Evolutionary conservation across 2,888 invertebrate species (phyloP).

Genomic region (Drosophila melanosoma): DNA sequence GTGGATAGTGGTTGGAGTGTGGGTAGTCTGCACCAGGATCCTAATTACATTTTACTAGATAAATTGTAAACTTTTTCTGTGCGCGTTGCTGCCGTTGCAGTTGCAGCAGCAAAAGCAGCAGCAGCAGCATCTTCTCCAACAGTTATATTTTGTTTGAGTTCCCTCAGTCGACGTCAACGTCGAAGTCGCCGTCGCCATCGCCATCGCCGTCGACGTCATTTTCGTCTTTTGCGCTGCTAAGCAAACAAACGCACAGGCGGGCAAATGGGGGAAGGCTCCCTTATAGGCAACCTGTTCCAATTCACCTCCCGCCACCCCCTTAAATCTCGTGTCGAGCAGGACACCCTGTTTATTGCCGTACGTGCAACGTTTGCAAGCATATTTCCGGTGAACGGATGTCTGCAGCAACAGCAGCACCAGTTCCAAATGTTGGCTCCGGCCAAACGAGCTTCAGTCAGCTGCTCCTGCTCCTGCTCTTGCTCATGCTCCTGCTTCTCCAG

Average conservation of each 20-base stretch:
- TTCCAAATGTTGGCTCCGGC: slow-evolving; percentile 71
- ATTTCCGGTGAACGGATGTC: slow-evolving; percentile 77
- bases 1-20: slow-evolving; percentile 4
- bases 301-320: background rate
- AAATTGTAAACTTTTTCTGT: slow-evolving; percentile 82
- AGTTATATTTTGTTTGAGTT: slow-evolving; percentile 79
- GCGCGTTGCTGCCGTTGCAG: slow-evolving; percentile 56
- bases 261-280: slow-evolving; percentile 3
- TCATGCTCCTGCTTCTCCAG: background rate
- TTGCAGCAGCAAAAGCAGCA: slow-evolving; percentile 29
- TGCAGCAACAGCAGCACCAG: slow-evolving; percentile 45
- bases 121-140: slow-evolving; percentile 71
- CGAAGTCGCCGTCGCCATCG: slow-evolving; percentile 30
- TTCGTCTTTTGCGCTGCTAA: slow-evolving; percentile 56
- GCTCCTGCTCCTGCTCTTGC: background rate
- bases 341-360: slow-evolving; percentile 61
- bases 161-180: slow-evolving; percentile 55
- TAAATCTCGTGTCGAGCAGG: slow-evolving; percentile 5
- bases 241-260: slow-evolving; percentile 55
- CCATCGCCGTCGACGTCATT: slow-evolving; percentile 33
- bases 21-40: slow-evolving; percentile 74
- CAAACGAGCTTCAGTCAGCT: slow-evolving; percentile 55
- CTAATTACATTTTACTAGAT: slow-evolving; percentile 85
- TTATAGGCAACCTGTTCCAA: slow-evolving; percentile 5
- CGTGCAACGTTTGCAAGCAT: slow-evolving; percentile 75